Evolutionary conservation across 1,140 invertebrate species (phyloP), one percentile per base, ranked within the genome.

Genomic region (Acromyrmex echinatior): DNA sequence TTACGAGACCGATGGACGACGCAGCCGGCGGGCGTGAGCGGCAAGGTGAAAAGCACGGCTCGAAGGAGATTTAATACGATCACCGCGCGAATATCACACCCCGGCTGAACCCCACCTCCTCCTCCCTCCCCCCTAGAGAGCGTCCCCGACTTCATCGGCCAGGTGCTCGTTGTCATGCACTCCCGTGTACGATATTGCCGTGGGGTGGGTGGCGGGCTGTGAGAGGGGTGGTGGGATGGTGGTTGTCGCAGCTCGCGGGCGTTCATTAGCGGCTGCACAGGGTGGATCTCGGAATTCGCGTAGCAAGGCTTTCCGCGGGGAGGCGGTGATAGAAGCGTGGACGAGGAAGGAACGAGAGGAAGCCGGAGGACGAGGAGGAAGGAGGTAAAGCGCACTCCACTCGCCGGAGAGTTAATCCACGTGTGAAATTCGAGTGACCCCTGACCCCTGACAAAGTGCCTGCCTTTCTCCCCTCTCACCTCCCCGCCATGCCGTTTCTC

Each of bases 21-120:
- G 87, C 78, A 73, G 86, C 81, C 62, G 71, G 58, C 76, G 76
- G 31, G 86, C 31, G 62, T 56, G 71, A 49, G 60, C 31, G 86
- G 56, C 81, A 86, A 87, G 89, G 86, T 86, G 90, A 92, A 93
- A 91, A 93, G 92, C 92, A 92, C 88, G 90, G 92, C 91, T 93
- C 89, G 92, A 93, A 93, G 92, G 92, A 93, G 93, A 93, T 94
- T 94, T 94, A 94, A 93, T 93, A 92, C 91, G 93, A 94, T 94
- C 92, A 93, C 90, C 91, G 89, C 88, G 90, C 87, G 92, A 92
- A 92, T 92, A 92, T 93, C 93, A 88, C 89, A 71, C 87, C 88
- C 89, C 88, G 85, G 87, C 88, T 89, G 82, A 87, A 79, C 89
- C 60, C 53, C 63, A 76, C 58, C 28, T 28, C 28, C 21, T 21